These are phyloP conservation scores for Pteronura brasiliensis DNA, from an alignment of 2,113 vertebrate genomes.

Conservation along the genomic window DNA sequence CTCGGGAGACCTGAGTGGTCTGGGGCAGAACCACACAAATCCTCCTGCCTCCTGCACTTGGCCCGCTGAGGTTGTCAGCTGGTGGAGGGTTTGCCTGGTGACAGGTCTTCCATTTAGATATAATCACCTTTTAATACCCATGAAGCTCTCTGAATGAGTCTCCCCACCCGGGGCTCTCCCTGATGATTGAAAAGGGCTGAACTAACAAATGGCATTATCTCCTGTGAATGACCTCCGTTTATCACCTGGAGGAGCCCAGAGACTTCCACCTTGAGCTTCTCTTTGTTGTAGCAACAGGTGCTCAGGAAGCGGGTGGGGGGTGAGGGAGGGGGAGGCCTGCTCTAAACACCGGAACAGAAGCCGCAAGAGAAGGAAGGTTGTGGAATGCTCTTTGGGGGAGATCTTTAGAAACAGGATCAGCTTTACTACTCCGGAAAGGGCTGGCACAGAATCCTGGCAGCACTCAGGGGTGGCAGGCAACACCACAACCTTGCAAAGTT, in stretches of 20 bases:
- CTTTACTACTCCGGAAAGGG: not conserved
- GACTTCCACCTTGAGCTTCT: conserved; percentile 37
- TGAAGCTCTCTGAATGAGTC: conserved; percentile 45
- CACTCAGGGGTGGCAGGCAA: not conserved
- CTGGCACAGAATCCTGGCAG: not conserved
- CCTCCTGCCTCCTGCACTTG: not conserved
- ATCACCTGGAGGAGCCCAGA: conserved; percentile 66
- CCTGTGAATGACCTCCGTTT: conserved; percentile 62
- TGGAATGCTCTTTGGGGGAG: conserved; percentile 42
- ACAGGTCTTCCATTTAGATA: conserved; percentile 61
- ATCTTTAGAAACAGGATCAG: conserved; percentile 21
- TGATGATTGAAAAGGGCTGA: conserved; percentile 70
- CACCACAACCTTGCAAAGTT: not conserved
- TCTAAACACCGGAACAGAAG: conserved; percentile 34
- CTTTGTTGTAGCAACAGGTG: conserved; percentile 74
- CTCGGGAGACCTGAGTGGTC: conserved; percentile 1
- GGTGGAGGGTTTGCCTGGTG: conserved; percentile 29
- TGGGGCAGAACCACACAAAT: conserved; percentile 19
- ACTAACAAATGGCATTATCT: conserved; percentile 57
- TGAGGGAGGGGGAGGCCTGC: not conserved
- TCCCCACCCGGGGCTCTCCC: conserved; percentile 32
- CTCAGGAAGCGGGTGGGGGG: conserved; percentile 46
- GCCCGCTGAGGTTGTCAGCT: conserved; percentile 49
- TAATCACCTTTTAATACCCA: conserved; percentile 69
- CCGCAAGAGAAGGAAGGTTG: not conserved